Base-by-base conservation (phyloP, 1,140 invertebrate genomes). In the Pogonognathellus flavescens region DNA sequence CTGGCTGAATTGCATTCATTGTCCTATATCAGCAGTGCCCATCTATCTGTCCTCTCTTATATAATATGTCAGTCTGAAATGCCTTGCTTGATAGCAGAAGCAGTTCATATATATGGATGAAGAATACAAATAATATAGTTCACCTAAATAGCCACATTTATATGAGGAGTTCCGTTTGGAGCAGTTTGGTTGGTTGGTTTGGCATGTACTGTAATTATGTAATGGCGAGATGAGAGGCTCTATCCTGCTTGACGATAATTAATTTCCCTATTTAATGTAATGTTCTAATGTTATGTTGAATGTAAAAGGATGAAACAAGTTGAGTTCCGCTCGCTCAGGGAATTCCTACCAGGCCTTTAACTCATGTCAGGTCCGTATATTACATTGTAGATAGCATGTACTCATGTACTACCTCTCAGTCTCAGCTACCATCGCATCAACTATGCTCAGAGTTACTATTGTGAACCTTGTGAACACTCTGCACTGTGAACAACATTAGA, bases 241-340 rank as follows among this genome's bases (percentile, higher is more conserved):
- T 76, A 18, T 14, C 10, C 18, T 66, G 11, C 14, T 31, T 50
- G 70, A 76, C 41, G 70, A 76, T 76, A 76, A 76, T 76, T 76
- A 76, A 76, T 76, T 76, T 76, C 70, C 70, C 70, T 66, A 76
- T 76, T 31, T 76, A 76, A 76, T 76, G 70, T 76, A 76, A 76
- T 41, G 31, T 41, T 41, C 31, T 41, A 41, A 41, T 57, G 53
- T 57, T 14, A 57, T 76, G 70, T 76, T 76, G 70, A 76, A 76
- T 76, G 70, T 76, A 76, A 50, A 76, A 50, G 70, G 70, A 76
- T 50, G 70, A 76, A 76, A 76, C 70, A 76, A 76, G 70, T 76
- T 76, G 70, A 76, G 70, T 50, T 76, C 70, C 70, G 70, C 31
- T 41, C 70, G 70, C 31, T 41, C 14, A 49, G 70, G 70, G 70